Percentiles rank a stretch among this genome's conserved stretches.
Conservation (phyloP, 2,888 invertebrate species). For the Eledone cirrhosa region DNA sequence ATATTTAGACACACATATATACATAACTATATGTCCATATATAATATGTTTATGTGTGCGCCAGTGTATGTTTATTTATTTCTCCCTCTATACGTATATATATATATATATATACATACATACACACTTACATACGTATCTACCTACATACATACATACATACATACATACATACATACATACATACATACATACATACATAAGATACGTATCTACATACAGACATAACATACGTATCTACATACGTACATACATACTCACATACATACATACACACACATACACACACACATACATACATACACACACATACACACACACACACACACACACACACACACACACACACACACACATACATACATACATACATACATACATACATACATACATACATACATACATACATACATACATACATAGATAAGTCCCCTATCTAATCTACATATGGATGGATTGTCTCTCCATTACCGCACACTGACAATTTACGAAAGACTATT, state of each 20-base stretch:
- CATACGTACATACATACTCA: too few relatives aligned
- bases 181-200: too few relatives aligned
- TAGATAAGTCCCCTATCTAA: neutral
- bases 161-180: neutral
- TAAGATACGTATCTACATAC: neutral
- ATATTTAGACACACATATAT: too few relatives aligned
- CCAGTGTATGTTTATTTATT: too few relatives aligned
- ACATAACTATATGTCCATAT: too few relatives aligned
- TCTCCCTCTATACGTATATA: too few relatives aligned
- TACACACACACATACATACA: neutral
- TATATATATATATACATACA: too few relatives aligned
- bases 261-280: neutral
- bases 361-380: neutral
- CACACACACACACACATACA: neutral
- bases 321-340: neutral
- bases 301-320: neutral
- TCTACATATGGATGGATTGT: neutral
- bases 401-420: neutral
- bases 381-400: slow-evolving; percentile 4
- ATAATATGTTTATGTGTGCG: too few relatives aligned
- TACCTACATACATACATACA: too few relatives aligned
- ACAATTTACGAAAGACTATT: too few relatives aligned
- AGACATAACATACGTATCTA: neutral
- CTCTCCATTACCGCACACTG: too few relatives aligned
- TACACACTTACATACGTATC: too few relatives aligned